Base-by-base conservation (phyloP, 2,113 vertebrate genomes). In the Xiphophorus maculatus region DNA sequence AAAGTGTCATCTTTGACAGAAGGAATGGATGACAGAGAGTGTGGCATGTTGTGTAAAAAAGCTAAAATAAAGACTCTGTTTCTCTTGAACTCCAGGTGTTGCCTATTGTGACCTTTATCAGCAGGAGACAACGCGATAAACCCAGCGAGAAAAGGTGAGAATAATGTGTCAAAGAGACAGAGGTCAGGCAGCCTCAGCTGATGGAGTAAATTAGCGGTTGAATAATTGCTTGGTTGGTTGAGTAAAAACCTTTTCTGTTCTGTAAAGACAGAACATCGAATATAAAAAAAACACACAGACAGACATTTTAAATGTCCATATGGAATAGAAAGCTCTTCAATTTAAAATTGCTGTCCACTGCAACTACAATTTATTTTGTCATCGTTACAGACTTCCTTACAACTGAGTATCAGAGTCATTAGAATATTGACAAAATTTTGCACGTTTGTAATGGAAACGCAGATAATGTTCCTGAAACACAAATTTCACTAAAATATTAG, bases 11-110 rank as follows among this genome's bases (percentile, higher is more conserved):
- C 70, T 81, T 81, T 63, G 35, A 37, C 69, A 48, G n/a, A 65
- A 63, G 73, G 89, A 88, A 93, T 85, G 70, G 67, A 92, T 87
- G 73, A 81, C 37, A 4, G 28, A 42, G 60, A 22, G 69, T 64
- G 54, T 89, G 84, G 88, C 84, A 58, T 81, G 75, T 77, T 62
- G n/a, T 76, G 72, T 66, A 71, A 85, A 85, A 89, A 84, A 11
- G 62, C 68, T 84, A 82, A 90, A 85, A 90, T 85, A 83, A 81
- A 48, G 68, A 71, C 48, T 33, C 81, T 66, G 22, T 92, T 90
- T 82, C 82, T 91, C 90, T 87, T 82, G 4, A 54, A 77, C 72
- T 64, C 65, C 60, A 22, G 73, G 72, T 32, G 37, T 19, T 74
- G 19, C 64, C 35, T 4, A 22, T 66, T 32, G 48, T 79, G 70